These are phyloP conservation scores for Drosophila santomea DNA, from an alignment of 1,140 invertebrate species.

Conservation along the genomic window DNA sequence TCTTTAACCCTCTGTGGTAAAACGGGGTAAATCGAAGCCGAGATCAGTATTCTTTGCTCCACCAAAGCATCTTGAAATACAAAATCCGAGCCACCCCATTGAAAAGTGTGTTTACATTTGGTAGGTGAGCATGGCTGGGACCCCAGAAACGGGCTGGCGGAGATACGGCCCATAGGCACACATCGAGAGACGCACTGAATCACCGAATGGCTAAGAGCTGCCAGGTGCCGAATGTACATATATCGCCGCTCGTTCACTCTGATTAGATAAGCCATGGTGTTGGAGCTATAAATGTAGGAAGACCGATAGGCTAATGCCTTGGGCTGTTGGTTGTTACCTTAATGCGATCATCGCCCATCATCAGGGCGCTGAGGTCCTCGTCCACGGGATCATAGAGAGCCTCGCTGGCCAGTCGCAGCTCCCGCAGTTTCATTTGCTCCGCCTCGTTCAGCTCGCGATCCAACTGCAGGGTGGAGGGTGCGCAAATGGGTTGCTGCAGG, in stretches of 20 bases:
- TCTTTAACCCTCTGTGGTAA: background rate
- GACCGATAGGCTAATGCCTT: conserved; percentile 28
- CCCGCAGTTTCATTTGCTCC: conserved; percentile 92
- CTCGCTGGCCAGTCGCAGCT: conserved; percentile 93
- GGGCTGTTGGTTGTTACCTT: conserved; percentile 84
- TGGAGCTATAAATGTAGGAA: conserved; percentile 28
- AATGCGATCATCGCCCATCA: conserved; percentile 87
- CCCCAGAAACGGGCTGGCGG: conserved; percentile 52
- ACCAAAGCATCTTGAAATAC: background rate
- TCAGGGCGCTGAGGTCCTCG: conserved; percentile 90
- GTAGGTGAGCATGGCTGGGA: conserved; percentile 53
- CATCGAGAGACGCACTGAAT: conserved; percentile 51
- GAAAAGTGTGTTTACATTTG: conserved; percentile 68
- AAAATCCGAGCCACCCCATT: conserved; percentile 13
- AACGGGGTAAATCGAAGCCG: no score
- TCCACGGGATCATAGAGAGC: conserved; percentile 92
- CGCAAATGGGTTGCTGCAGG: conserved; percentile 65
- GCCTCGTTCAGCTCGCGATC: conserved; percentile 91
- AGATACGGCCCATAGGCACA: conserved; percentile 10
- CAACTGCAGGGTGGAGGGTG: conserved; percentile 81
- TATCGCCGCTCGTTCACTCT: conserved; percentile 44
- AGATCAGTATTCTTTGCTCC: background rate
- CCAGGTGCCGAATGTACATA: conserved; percentile 68
- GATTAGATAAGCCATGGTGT: conserved; percentile 69
- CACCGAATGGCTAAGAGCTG: conserved; percentile 23